Percentiles rank a stretch among this genome's conserved stretches.
Conservation (phyloP, 1,140 invertebrate genomes). For the Anadara kagoshimensis region DNA sequence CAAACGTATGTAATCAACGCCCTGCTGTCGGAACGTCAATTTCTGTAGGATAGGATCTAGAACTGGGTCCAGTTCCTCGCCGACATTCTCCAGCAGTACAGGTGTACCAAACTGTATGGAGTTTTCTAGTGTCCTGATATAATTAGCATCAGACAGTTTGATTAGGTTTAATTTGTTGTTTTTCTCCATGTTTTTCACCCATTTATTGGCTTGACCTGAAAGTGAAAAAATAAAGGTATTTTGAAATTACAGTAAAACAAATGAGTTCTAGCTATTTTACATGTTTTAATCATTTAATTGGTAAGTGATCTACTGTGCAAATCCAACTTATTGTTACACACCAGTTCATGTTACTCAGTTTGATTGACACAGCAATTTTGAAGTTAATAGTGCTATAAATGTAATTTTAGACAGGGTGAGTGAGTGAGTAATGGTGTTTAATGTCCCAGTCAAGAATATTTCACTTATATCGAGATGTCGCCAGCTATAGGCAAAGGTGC, state of each 20-base stretch:
- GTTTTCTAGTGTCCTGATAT: constrained; percentile 72
- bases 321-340: neutral
- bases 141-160: constrained; percentile 72
- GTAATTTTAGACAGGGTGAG: too few relatives aligned
- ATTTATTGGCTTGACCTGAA: constrained; percentile 79
- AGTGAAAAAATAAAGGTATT: neutral
- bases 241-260: neutral
- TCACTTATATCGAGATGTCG: too few relatives aligned
- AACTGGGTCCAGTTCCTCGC: constrained; percentile 74
- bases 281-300: neutral
- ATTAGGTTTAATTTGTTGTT: constrained; percentile 71
- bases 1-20: constrained; percentile 73
- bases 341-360: too few relatives aligned
- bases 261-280: neutral
- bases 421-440: too few relatives aligned
- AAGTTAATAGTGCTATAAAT: too few relatives aligned
- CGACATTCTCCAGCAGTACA: constrained; percentile 74
- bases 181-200: constrained; percentile 92
- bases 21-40: constrained; percentile 72
- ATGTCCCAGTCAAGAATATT: too few relatives aligned
- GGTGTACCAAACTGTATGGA: constrained; percentile 74
- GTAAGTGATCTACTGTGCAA: neutral
- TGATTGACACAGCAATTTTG: too few relatives aligned
- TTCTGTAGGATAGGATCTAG: constrained; percentile 73
- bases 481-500: too few relatives aligned